A percentile compares a stretch with the other conserved stretches of the same genome.
Evolutionary conservation across 2,888 invertebrate genomes (phyloP).

Genomic region (Chrysomela aeneicollis): DNA sequence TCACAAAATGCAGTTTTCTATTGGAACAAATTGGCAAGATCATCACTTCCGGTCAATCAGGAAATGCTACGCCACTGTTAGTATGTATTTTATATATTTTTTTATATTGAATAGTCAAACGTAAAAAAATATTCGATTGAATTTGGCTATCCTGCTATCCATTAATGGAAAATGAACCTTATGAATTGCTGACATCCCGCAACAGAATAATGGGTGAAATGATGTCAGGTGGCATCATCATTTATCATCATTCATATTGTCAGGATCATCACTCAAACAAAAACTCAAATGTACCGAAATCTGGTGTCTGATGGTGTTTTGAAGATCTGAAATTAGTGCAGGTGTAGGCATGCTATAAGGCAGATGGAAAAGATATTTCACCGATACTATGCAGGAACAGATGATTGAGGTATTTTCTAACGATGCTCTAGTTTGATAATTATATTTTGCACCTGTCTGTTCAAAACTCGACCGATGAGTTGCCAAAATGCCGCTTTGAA

Average conservation of each 20-base stretch:
- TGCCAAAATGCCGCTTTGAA: neutral
- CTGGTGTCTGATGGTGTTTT: neutral
- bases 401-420: conserved; percentile 2
- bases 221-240: neutral
- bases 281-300: neutral
- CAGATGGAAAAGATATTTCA: neutral
- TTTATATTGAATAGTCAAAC: too few relatives aligned
- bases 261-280: neutral
- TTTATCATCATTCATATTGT: neutral
- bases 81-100: too few relatives aligned
- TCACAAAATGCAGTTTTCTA: too few relatives aligned
- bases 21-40: too few relatives aligned
- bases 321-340: neutral
- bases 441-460: neutral
- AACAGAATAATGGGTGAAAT: neutral
- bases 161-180: too few relatives aligned
- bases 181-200: too few relatives aligned
- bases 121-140: too few relatives aligned
- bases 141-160: too few relatives aligned
- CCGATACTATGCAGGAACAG: neutral
- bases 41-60: too few relatives aligned
- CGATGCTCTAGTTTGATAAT: neutral
- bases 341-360: neutral
- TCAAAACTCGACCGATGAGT: neutral
- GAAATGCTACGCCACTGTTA: too few relatives aligned